Evolutionary conservation across 1,140 invertebrate species (phyloP), one percentile per base, ranked within the genome.

Genomic region (Rhagoletis pomonella): DNA sequence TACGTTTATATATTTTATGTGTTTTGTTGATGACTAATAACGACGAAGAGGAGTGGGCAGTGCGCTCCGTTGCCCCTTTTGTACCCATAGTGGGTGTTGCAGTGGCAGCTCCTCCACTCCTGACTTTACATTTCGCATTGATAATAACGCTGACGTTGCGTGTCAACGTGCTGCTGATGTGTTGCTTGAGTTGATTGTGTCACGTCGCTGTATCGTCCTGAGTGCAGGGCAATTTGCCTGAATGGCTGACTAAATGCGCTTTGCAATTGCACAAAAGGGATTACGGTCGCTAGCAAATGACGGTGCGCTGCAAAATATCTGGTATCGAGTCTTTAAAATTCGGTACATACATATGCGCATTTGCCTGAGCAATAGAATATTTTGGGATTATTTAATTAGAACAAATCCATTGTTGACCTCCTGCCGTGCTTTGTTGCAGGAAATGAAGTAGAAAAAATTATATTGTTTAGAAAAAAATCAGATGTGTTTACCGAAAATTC

Each of bases 21-120:
- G 73, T 19, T 81, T 50, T 50, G 73, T 55, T 81, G 73, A 81
- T 50, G 73, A 81, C 47, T 81, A 81, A 81, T 81, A 81, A 81
- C 47, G 29, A 29, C 29, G 29, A 29, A 29, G 29, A 29, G 29
- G 73, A 81, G 73, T 81, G 50, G 73, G 55, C 73, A 81, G 29
- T 81, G 6, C 47, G 9, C 47, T 55, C 17, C 73, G 73, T 14
- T n/a, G 73, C 19, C 50, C 14, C 47, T 42, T 29, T 39, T 19
- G 19, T 9, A n/a, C 5, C 12, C 19, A 1, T 55, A 17, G 73
- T 81, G 44, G 47, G 47, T 19, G 73, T 9, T 81, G 73, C 17
- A 47, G 42, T 73, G 67, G 67, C 67, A 81, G 47, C 29, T 29
- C 29, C 29, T 29, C 29, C 29, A 29, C 47, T 29, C 42, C 47